Evolutionary conservation across 2,888 invertebrate species (phyloP).

Genomic region (Acheta domesticus): DNA sequence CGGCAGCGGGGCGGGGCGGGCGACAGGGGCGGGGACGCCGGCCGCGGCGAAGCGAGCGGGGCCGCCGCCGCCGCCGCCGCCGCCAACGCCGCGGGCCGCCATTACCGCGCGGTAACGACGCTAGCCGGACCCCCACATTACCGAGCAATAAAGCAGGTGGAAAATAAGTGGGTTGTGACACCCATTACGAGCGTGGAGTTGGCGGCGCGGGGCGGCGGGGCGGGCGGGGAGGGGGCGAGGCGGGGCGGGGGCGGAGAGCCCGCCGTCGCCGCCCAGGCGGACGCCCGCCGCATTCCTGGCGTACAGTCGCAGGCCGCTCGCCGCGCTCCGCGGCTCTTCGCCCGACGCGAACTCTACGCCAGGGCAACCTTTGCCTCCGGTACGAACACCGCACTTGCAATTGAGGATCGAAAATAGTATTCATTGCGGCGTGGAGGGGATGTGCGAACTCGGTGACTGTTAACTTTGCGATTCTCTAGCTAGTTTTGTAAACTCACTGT

Average conservation of each 20-base stretch:
- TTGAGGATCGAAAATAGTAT: too few relatives aligned
- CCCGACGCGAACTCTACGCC: too few relatives aligned
- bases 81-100: constrained; percentile 41
- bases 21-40: background rate
- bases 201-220: constrained; percentile 12
- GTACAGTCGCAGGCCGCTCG: constrained; percentile 4
- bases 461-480: too few relatives aligned
- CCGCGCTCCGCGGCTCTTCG: too few relatives aligned
- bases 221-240: background rate
- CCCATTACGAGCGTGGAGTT: constrained; percentile 28
- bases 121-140: constrained; percentile 34
- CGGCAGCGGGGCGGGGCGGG: background rate
- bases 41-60: background rate
- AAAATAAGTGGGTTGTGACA: constrained; percentile 39
- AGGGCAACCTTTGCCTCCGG: too few relatives aligned
- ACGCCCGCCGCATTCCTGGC: background rate
- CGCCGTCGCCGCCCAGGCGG: background rate
- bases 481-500: too few relatives aligned
- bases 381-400: too few relatives aligned
- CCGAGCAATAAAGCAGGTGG: constrained; percentile 38
- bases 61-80: constrained; percentile 38
- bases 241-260: background rate
- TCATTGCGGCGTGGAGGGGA: too few relatives aligned
- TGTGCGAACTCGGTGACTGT: too few relatives aligned
- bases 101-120: constrained; percentile 34